phyloP scores from a whole-genome alignment of 2,888 invertebrate genomes.

The Drosophila atripex region DNA sequence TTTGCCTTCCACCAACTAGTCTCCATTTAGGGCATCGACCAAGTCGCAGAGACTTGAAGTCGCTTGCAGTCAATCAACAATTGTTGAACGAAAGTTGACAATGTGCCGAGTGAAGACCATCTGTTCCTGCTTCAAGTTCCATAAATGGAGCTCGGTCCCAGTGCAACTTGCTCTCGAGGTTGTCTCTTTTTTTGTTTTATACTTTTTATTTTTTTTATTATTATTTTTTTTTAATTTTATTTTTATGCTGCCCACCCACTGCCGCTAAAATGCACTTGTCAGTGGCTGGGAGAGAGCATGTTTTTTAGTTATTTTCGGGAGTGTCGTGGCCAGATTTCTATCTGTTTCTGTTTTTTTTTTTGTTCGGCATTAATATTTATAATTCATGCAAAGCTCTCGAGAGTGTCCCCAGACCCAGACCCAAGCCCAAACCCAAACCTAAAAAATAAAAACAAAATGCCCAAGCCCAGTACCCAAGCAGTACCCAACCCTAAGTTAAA shows the following conservation, averaged over 20 bases:
- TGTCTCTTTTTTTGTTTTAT: not conserved
- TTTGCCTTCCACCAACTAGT: not conserved
- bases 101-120: slow-evolving; percentile 64
- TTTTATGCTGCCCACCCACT: slow-evolving; percentile 60
- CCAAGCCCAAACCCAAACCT: slow-evolving; percentile 10
- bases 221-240: too few relatives aligned
- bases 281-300: not conserved
- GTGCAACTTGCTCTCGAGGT: slow-evolving; percentile 30
- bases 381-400: slow-evolving; percentile 25
- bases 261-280: slow-evolving; percentile 20
- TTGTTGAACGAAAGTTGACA: slow-evolving; percentile 69
- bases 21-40: slow-evolving; percentile 6
- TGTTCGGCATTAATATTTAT: slow-evolving; percentile 32
- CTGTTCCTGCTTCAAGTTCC: slow-evolving; percentile 52
- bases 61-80: slow-evolving; percentile 16
- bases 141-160: slow-evolving; percentile 57
- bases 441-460: not conserved
- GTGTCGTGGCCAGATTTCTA: slow-evolving; percentile 45
- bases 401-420: slow-evolving; percentile 13
- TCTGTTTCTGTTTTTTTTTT: too few relatives aligned
- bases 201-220: not conserved
- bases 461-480: slow-evolving; percentile 12
- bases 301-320: slow-evolving; percentile 33
- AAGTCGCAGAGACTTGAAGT: not conserved
- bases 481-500: slow-evolving; percentile 36